phyloP scores from a whole-genome alignment of 2,888 invertebrate genomes.

The Tipula unca region DNA sequence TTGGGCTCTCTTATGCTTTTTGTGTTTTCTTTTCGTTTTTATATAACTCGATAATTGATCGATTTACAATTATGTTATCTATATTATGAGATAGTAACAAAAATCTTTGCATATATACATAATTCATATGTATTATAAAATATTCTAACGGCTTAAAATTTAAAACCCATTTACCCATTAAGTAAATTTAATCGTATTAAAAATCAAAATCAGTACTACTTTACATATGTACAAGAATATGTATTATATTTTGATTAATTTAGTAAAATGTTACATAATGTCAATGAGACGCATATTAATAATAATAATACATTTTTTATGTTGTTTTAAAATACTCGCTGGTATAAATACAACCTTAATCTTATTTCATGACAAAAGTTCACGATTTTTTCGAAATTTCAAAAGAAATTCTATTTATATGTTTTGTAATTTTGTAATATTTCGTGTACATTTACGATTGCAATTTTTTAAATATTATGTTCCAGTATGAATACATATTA shows the following conservation, averaged over 20 bases:
- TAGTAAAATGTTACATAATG: not conserved
- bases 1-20: not conserved
- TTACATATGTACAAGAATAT: too few species aligned
- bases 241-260: not conserved
- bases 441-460: not conserved
- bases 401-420: not conserved
- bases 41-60: not conserved
- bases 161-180: not conserved
- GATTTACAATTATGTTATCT: not conserved
- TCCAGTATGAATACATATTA: too few species aligned
- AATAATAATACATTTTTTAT: not conserved
- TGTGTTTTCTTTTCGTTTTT: not conserved
- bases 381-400: not conserved
- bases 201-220: not conserved
- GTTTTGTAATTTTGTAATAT: not conserved
- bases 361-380: not conserved
- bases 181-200: not conserved
- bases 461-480: not conserved
- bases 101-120: too few species aligned
- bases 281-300: not conserved
- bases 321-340: not conserved
- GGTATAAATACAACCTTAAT: not conserved
- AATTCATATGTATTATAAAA: not conserved
- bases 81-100: not conserved
- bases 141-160: not conserved